Evolutionary conservation across 2,797 vertebrate genomes (phyloP), one percentile per base, ranked within the genome.

Genomic region (Ispidina picta): DNA sequence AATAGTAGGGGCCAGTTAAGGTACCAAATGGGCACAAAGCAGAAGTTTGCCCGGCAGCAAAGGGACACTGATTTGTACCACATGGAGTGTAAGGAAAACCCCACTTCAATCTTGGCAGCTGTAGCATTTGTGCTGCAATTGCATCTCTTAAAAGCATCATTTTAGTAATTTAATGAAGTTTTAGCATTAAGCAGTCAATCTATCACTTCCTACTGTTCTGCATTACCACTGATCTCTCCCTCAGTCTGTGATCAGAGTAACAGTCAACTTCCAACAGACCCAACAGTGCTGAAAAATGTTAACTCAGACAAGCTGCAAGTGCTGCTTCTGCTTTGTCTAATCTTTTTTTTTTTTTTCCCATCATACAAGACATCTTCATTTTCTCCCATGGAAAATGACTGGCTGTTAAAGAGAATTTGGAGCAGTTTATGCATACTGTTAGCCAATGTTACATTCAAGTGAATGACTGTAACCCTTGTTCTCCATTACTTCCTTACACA

Each of bases 391-490:
- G 58, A 84, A 84, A 85, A 77, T 63, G 29, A 54, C n/a, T 79
- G 68, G n/a, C 41, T 82, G 33, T 22, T 55, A 80, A 35, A 91
- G 64, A 66, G 54, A 78, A 54, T 73, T 84, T 88, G 71, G 89
- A 88, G 35, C 55, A 83, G 21, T 68, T 79, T 51, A 63, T 39
- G 25, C 46, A 69, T 13, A 44, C 37, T 74, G 56, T 66, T 82
- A 84, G 83, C 74, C 88, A 88, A 59, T 0, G 0, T 48, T 69
- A 80, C 7, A 39, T 21, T 71, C 66, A 89, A 83, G 43, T 46
- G 55, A 73, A 79, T 76, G 91, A 58, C 74, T 0, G 0, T 59
- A 88, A 95, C 89, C 87, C 87, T 92, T 95, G 85, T 39, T 93
- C 89, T 79, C 77, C 68, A 73, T 90, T 92, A 83, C 33, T 56